A percentile compares a stretch with the other conserved stretches of the same genome.
Conservation (phyloP, 2,888 invertebrate species). For the Alsophila aescularia region DNA sequence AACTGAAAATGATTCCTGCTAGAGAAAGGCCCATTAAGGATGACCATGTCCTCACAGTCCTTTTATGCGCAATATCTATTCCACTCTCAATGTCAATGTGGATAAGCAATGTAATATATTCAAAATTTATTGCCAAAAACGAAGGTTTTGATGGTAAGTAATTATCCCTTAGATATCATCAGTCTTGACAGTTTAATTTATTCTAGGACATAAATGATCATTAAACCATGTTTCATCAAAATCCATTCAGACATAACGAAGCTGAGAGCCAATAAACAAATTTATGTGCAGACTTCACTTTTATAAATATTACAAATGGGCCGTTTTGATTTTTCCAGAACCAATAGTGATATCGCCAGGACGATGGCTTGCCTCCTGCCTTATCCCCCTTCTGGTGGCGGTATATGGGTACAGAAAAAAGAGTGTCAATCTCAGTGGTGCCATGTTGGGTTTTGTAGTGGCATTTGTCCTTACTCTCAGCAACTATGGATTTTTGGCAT, state of each 20-base stretch:
- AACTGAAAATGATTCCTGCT: constrained; percentile 26
- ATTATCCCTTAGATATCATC: constrained; percentile 12
- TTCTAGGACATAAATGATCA: too few relatives aligned
- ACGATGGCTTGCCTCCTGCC: constrained; percentile 86
- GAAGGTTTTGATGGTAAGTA: constrained; percentile 82
- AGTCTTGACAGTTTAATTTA: too few relatives aligned
- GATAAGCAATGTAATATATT: constrained; percentile 88
- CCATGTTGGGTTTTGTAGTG: constrained; percentile 87
- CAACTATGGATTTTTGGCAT: constrained; percentile 90
- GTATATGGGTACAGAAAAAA: constrained; percentile 87
- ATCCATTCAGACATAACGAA: too few relatives aligned
- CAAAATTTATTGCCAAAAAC: constrained; percentile 79
- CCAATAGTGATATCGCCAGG: constrained; percentile 85
- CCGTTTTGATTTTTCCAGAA: constrained; percentile 68
- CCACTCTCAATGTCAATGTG: constrained; percentile 91
- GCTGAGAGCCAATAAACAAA: too few relatives aligned
- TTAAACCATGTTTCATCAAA: too few relatives aligned
- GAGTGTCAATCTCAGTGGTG: constrained; percentile 89
- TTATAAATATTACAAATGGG: too few relatives aligned
- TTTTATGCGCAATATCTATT: constrained; percentile 87
- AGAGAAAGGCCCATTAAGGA: constrained; percentile 50
- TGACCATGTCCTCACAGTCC: constrained; percentile 82
- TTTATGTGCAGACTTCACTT: too few relatives aligned
- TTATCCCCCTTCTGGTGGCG: constrained; percentile 87
- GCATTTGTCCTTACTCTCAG: constrained; percentile 91